phyloP scores from a whole-genome alignment of 2,113 vertebrate species.

The Columba janthina region DNA sequence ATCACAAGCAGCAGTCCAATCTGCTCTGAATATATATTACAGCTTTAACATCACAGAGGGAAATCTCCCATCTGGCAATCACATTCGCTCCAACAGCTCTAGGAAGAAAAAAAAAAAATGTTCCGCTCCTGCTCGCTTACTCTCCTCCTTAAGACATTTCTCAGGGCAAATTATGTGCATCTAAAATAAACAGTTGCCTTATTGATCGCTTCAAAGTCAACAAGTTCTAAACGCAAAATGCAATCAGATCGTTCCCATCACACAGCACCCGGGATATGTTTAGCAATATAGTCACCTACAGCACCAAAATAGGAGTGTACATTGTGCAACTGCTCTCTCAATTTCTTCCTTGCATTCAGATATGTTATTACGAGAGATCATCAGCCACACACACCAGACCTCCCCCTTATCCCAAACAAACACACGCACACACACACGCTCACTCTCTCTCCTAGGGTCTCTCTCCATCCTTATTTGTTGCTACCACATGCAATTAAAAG shows the following conservation, averaged over 20 bases:
- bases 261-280: conserved; percentile 54
- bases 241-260: conserved; percentile 71
- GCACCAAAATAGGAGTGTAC: conserved; percentile 61
- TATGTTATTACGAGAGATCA: conserved; percentile 64
- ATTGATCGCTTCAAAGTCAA: conserved; percentile 84
- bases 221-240: conserved; percentile 83
- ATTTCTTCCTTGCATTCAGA: conserved; percentile 66
- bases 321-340: conserved; percentile 48
- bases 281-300: conserved; percentile 71
- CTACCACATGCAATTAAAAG: conserved; percentile 62
- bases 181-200: conserved; percentile 84
- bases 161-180: conserved; percentile 85
- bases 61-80: conserved; percentile 89
- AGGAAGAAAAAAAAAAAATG: conserved; percentile 48
- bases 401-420: conserved; percentile 58
- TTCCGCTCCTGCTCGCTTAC: conserved; percentile 66
- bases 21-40: conserved; percentile 94
- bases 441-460: conserved; percentile 11
- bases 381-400: conserved; percentile 54
- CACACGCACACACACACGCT: neutral
- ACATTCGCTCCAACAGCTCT: conserved; percentile 85
- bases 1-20: conserved; percentile 87
- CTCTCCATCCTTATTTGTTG: conserved; percentile 43
- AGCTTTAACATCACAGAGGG: conserved; percentile 90
- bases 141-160: conserved; percentile 82